Base-by-base conservation (phyloP, 2,888 invertebrate species). In the Capitulum mitella region DNA sequence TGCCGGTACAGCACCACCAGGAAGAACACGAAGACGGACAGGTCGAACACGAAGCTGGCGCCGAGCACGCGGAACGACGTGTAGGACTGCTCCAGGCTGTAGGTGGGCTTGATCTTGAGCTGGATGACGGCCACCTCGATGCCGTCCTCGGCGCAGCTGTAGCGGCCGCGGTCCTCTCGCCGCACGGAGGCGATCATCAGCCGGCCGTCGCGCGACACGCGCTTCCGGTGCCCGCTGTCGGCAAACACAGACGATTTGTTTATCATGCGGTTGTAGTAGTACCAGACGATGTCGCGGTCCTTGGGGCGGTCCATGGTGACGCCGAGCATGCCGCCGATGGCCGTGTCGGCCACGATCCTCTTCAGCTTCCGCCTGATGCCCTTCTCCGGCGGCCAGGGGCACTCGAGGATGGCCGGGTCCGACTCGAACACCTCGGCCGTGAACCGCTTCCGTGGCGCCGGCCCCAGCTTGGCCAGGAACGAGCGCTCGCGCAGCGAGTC, bases 141-240 rank as follows among this genome's bases (percentile, higher is more conserved):
- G 46, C 76, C 76, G 46, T 76, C 46, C 29, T 76, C 76, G 29
- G 76, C 76, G 48, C 76, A 76, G 76, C 76, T 76, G 76, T 76
- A 76, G 29, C 76, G 76, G 32, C 76, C 76, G 46, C 46, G 76
- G 76, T 76, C 76, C 29, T 29, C 29, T 29, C 46, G 43, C 16
- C 76, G 76, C 46, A 76, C 76, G 1, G 76, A n/a, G 5, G 29
- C 76, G 32, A 76, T 46, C 76, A 76, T 76, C 3, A 76, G 76
- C 0, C 76, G 76, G 0, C 76, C 76, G 46, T 76, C 76, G 76
- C 76, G 76, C 12, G 76, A 43, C 22, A 76, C 46, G 29, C 76
- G 43, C 32, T 46, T 29, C 29, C 76, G 76, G 22, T 76, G 76
- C 14, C 46, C 76, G 22, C 40, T 37, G 19, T 40, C 29, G 29